Evolutionary conservation across 2,797 vertebrate genomes (phyloP), one percentile per base, ranked within the genome.

Genomic region (Melanotaenia maccullochi): DNA sequence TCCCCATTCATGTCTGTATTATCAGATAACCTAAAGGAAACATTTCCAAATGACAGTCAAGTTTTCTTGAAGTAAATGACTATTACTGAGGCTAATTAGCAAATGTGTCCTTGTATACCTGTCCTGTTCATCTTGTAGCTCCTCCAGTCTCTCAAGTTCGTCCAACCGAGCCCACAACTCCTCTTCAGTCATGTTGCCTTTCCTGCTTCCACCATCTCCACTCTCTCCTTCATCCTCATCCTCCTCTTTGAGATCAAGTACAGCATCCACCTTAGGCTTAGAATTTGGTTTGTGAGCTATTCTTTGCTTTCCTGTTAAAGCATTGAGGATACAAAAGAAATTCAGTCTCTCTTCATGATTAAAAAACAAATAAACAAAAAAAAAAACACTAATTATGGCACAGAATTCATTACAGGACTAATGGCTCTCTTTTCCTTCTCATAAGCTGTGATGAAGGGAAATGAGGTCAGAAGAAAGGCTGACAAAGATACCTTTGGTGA

Each of bases 201-300:
- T 92, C 71, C 63, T 47, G 16, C 83, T 70, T 36, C 87, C 82
- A 57, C 30, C 61, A 36, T 79, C 79, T 22, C 33, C 0, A 0
- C 47, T 57, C 14, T 88, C 75, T 54, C 42, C 78, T 33, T 76
- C 63, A 11, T 74, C 76, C 35, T 84, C 80, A 1, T 87, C 79
- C 42, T 89, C 85, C 55, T 92, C 87, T 65, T 84, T 83, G 4
- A 92, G 42, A 71, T 90, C 84, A 69, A 90, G 44, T 32, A 84
- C 56, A 0, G 89, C 80, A 59, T 94, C 94, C 73, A 87, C 79
- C 91, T 97, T 98, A 65, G 96, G 96, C 85, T 95, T 97, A 33
- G 96, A 97, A 82, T 97, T 94, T 85, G 96, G 96, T 81, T 92
- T 96, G 92, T 96, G 97, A 82, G 97, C 97, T 83, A 90, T 85